Base-by-base conservation (phyloP, 1,140 invertebrate species). In the Drosophila sp. region DNA sequence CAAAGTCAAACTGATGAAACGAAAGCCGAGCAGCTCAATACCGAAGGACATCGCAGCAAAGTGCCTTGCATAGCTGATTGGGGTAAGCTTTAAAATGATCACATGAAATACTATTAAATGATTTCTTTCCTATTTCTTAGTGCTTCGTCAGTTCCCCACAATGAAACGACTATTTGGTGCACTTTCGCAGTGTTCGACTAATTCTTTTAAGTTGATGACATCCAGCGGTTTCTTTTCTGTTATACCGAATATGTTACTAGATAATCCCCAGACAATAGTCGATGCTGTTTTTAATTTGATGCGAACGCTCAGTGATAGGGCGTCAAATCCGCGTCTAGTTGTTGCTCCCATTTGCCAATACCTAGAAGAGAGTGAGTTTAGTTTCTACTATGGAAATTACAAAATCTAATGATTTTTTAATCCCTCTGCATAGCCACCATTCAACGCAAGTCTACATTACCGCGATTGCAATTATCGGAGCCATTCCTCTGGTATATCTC, bases 231-330 rank as follows among this genome's bases (percentile, higher is more conserved):
- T 90, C 33, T 91, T 80, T 69, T 76, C 82, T 47, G 67, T 85
- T 3, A 84, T 80, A 64, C 89, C 94, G 1, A 93, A 93, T 2
- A 95, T 90, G 67, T 70, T 85, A 0, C 29, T 92, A 17, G 87
- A 92, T 32, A 89, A 92, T 44, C 91, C 91, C 3, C 85, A 92
- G 11, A 96, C 96, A 0, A 95, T 98, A 47, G 95, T 96, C 1
- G 97, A 98, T 90, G 96, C 96, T 6, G 95, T 97, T 1, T 97
- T 97, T 76, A 95, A 96, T 90, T 93, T 98, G 58, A 93, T 98
- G 11, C 94, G 95, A 1, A 95, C 95, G 0, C 92, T 98, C 8
- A 95, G 95, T 8, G 93, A 94, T 38, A 95, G 96, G 79, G 94
- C 96, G 2, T 95, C 96, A 10, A 94, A 95, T 85, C 95, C 95